These are phyloP conservation scores for Gonocerus acuteangulatus DNA, from an alignment of 2,888 invertebrate species.

Conservation along the genomic window DNA sequence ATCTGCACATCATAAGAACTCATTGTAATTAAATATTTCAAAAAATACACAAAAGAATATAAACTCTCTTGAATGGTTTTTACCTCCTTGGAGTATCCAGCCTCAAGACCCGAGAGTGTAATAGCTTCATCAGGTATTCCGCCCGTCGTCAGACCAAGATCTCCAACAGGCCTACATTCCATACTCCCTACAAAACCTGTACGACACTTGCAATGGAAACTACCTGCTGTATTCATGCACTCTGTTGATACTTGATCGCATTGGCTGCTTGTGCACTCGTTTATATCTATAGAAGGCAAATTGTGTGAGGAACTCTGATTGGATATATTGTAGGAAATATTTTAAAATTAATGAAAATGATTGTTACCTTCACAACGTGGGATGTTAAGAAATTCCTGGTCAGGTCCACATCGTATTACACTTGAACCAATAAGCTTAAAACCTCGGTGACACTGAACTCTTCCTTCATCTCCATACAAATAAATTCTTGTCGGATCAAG, in stretches of 20 bases:
- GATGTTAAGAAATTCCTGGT: constrained; percentile 71
- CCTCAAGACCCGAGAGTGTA: constrained; percentile 71
- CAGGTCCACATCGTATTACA: constrained; percentile 75
- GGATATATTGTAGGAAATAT: background rate
- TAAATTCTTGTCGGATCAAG: constrained; percentile 70
- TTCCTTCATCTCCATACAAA: constrained; percentile 79
- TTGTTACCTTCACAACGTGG: constrained; percentile 69
- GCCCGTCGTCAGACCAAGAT: constrained; percentile 78
- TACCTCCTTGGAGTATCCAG: constrained; percentile 75
- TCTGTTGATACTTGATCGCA: constrained; percentile 86
- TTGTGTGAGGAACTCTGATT: constrained; percentile 3
- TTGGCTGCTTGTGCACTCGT: constrained; percentile 81
- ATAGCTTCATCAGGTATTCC: constrained; percentile 87
- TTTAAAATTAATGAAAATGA: constrained; percentile 1
- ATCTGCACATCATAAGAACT: constrained; percentile 51
- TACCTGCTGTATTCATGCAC: constrained; percentile 80
- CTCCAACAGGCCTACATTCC: constrained; percentile 83
- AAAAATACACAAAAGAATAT: background rate
- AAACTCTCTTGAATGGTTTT: background rate
- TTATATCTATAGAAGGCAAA: constrained; percentile 55
- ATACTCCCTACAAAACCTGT: constrained; percentile 74
- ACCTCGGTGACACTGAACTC: constrained; percentile 85
- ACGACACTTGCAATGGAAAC: constrained; percentile 81
- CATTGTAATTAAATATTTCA: background rate
- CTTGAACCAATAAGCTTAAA: constrained; percentile 72